phyloP scores from a whole-genome alignment of 2,888 invertebrate species.

The Euzophera pinguis region DNA sequence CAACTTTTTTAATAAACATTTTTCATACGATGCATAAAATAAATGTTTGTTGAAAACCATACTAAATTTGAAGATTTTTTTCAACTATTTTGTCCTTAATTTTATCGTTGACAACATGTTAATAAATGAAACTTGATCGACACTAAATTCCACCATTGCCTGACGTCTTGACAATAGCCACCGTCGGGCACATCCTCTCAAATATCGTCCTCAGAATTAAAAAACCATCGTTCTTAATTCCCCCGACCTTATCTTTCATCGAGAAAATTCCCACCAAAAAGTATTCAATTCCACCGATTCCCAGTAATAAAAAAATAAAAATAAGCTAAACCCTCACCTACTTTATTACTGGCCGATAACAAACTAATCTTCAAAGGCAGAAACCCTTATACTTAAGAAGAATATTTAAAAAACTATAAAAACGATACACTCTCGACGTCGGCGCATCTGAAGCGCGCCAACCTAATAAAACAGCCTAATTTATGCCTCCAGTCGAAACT shows the following conservation, averaged over 20 bases:
- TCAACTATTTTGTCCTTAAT: not conserved
- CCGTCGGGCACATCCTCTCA: not conserved
- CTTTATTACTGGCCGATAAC: slow-evolving; percentile 54
- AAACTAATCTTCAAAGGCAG: slow-evolving; percentile 49
- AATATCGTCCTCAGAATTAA: slow-evolving; percentile 18
- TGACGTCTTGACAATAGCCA: not conserved
- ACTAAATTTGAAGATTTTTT: too few relatives aligned
- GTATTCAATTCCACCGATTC: slow-evolving; percentile 29
- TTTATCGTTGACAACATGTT: not conserved
- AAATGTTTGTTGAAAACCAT: too few relatives aligned
- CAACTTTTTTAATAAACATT: too few relatives aligned
- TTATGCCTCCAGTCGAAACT: slow-evolving; percentile 41
- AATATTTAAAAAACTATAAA: slow-evolving; percentile 58
- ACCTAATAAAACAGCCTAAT: slow-evolving; percentile 48
- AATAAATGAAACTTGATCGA: slow-evolving; percentile 5
- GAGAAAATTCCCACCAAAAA: slow-evolving; percentile 37
- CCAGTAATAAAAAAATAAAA: slow-evolving; percentile 33
- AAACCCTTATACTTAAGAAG: slow-evolving; percentile 32
- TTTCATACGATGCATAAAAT: too few relatives aligned
- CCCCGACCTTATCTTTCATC: slow-evolving; percentile 32
- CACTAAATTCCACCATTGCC: slow-evolving; percentile 3
- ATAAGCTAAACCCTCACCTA: slow-evolving; percentile 39
- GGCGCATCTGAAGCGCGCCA: slow-evolving; percentile 45
- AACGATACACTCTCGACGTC: slow-evolving; percentile 35
- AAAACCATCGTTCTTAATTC: slow-evolving; percentile 29